phyloP scores from a whole-genome alignment of 1,140 invertebrate species.

The Episyrphus balteatus region DNA sequence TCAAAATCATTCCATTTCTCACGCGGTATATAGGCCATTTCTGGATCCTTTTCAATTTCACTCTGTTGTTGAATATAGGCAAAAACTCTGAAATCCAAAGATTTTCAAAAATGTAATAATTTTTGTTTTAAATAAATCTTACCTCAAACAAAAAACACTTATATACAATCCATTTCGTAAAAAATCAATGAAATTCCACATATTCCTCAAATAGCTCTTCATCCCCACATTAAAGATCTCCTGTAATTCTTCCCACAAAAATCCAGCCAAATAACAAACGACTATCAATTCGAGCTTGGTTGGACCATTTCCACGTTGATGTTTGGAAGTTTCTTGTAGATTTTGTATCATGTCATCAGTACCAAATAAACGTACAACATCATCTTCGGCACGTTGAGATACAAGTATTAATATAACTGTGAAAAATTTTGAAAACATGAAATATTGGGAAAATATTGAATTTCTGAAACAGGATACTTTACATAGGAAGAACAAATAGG shows the following conservation, averaged over 20 bases:
- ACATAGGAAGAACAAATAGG: constrained; percentile 85
- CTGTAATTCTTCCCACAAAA: constrained; percentile 83
- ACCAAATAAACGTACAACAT: constrained; percentile 59
- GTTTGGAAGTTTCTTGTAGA: constrained; percentile 46
- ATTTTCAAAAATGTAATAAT: not conserved
- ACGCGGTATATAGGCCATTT: constrained; percentile 59
- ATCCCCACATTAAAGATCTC: constrained; percentile 80
- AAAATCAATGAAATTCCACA: constrained; percentile 97
- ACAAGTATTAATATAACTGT: constrained; percentile 75
- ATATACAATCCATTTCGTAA: constrained; percentile 78
- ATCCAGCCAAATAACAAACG: constrained; percentile 68
- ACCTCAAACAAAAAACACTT: constrained; percentile 60
- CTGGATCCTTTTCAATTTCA: constrained; percentile 52
- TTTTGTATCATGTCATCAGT: constrained; percentile 49
- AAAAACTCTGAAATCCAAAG: constrained; percentile 37
- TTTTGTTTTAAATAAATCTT: not conserved
- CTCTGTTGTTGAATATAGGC: constrained; percentile 63
- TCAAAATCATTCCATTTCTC: constrained; percentile 89
- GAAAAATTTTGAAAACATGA: constrained; percentile 16
- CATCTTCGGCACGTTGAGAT: constrained; percentile 70
- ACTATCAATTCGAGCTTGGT: constrained; percentile 67
- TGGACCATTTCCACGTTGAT: constrained; percentile 66
- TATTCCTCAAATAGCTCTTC: constrained; percentile 70
- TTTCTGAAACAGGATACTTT: constrained; percentile 35
- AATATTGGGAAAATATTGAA: not conserved